Evolutionary conservation across 2,113 vertebrate genomes (phyloP), one percentile per base, ranked within the genome.

Genomic region (Chrysochloris asiatica): DNA sequence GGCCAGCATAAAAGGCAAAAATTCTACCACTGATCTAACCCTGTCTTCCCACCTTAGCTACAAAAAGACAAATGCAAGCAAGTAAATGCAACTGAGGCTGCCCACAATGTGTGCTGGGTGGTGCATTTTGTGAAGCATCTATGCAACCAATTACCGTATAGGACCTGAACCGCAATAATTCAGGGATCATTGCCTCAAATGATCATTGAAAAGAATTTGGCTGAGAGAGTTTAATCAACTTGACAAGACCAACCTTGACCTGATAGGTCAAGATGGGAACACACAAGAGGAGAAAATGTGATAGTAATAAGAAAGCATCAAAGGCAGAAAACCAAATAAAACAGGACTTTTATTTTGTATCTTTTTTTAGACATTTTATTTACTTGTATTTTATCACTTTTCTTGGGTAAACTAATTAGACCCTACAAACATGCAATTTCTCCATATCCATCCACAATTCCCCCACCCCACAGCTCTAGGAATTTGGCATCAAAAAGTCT

Each of bases 291-390:
- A 33, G 50, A 65, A 43, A 81, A 56, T 36, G 8, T 8, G 36
- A 21, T 30, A 67, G 12, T 36, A 81, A n/a, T n/a, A n/a, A 41
- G n/a, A 67, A 88, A 7, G n/a, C 4, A 36, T n/a, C 26, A 19
- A 43, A 67, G 19, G 48, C 43, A 63, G 36, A 43, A 65, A 76
- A 81, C 43, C 16, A 88, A 94, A 83, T 36, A 7, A 90, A 93
- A 82, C 45, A 36, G 16, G 48, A 33, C 67, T 71, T 81, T 65
- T 6, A 45, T 5, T 52, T 30, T 72, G 59, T 2, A n/a, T 19
- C 43, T 24, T 75, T 67, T 33, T 38, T 43, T 45, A 63, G 30
- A 13, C 13, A 10, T 83, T 89, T 9, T n/a, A n/a, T 48, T n/a
- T n/a, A n/a, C n/a, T n/a, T n/a, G n/a, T n/a, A 43, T 78, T 88